A percentile compares a stretch with the other conserved stretches of the same genome.
phyloP scores from a whole-genome alignment of 2,888 invertebrate species.

The Aproaerema taeniolella region DNA sequence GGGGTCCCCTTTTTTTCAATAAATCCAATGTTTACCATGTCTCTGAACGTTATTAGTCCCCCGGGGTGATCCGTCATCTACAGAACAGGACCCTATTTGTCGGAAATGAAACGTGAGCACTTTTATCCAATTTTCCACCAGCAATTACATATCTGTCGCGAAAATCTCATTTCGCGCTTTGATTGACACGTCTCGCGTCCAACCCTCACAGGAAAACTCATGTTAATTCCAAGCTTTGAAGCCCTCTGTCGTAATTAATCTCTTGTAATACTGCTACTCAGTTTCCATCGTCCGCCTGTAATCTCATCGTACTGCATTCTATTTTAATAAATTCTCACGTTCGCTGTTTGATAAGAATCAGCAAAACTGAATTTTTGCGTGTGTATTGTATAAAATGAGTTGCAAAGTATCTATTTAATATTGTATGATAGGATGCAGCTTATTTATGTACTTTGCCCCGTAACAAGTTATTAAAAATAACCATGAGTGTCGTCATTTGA shows the following conservation, averaged over 20 bases:
- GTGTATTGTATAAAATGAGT: too few relatives aligned
- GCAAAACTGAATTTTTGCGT: too few relatives aligned
- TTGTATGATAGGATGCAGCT: too few relatives aligned
- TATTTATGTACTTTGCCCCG: too few relatives aligned
- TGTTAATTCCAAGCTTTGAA: conserved; percentile 1
- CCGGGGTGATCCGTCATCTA: conserved; percentile 32
- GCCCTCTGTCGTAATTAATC: conserved; percentile 4
- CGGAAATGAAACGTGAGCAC: conserved; percentile 37
- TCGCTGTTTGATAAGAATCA: too few relatives aligned
- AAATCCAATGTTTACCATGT: too few relatives aligned
- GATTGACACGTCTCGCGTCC: conserved; percentile 25
- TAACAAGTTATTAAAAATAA: conserved; percentile 15
- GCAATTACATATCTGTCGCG: conserved; percentile 29
- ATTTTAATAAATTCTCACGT: too few relatives aligned
- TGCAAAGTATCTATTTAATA: too few relatives aligned
- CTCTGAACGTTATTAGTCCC: conserved; percentile 26
- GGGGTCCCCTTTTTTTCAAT: too few relatives aligned
- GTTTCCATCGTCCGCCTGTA: neutral
- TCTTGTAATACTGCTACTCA: conserved; percentile 3
- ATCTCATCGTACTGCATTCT: neutral
- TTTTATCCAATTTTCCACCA: conserved; percentile 29
- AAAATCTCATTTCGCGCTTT: conserved; percentile 29
- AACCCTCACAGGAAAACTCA: neutral
- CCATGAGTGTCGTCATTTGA: conserved; percentile 36
- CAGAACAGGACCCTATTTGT: conserved; percentile 29